Base-by-base conservation (phyloP, 1,140 invertebrate species). In the Drosophila albomicans region DNA sequence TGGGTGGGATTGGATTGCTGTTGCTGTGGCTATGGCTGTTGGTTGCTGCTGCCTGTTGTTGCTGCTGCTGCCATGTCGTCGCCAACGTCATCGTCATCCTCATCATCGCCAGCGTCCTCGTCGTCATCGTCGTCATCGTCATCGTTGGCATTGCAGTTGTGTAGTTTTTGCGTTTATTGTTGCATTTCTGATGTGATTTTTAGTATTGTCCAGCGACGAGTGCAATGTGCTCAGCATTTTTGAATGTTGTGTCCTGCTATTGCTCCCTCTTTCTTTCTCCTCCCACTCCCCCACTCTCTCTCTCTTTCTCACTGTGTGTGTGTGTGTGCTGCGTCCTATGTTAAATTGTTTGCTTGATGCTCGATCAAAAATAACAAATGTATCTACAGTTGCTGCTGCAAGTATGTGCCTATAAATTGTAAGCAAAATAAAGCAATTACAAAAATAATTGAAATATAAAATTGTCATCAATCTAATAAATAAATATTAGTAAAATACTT, bases 341-440 rank as follows among this genome's bases (percentile, higher is more conserved):
- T 82, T 82, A 90, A 90, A 90, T 90, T 90, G 87, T 90, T 91
- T 90, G 87, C 79, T 81, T 90, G 88, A 91, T 91, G 87, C 87
- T 82, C 87, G 82, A 90, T 90, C 87, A 90, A 91, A 90, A 91
- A 91, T 90, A 82, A 91, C 87, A 90, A 90, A 91, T 90, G 87
- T 86, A 80, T 76, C 65, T 66, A 87, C 85, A 87, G 80, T 88
- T 65, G 10, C 58, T 20, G 16, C 41, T 15, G 43, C 15, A 51
- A 84, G 74, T 78, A 16, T 20, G 13, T 45, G 32, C n/a, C 16
- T n/a, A 51, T 64, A 57, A 57, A 35, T 67, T 57, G 0, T 1
- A 25, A 43, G 15, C 46, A 49, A 41, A 30, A 13, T 16, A 7
- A 41, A 15, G 11, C 16, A 38, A 20, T 32, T 16, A 38, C 6